Evolutionary conservation across 2,888 invertebrate genomes (phyloP).

Genomic region (Oasisia sp.): DNA sequence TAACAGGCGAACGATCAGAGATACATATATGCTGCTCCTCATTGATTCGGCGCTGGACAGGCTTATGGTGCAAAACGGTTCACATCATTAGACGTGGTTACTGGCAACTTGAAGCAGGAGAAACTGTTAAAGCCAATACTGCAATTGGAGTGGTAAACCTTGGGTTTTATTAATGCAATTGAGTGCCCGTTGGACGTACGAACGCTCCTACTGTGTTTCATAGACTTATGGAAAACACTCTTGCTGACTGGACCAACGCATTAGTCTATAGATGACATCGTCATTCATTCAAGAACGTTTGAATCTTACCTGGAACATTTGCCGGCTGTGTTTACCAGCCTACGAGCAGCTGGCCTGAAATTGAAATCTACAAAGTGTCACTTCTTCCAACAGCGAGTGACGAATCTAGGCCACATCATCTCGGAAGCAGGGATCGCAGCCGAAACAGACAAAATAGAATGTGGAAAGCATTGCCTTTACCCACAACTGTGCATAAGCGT

Average conservation of each 20-base stretch:
- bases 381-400: neutral
- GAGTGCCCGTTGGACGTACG: neutral
- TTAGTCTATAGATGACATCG: conserved; percentile 13
- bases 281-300: neutral
- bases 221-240: neutral
- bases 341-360: neutral
- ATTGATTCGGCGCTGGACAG: neutral
- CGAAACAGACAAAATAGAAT: neutral
- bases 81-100: neutral
- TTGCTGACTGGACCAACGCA: neutral
- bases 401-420: neutral
- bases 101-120: neutral
- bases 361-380: neutral
- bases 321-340: too few species aligned
- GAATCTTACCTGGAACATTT: too few species aligned
- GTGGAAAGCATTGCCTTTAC: neutral
- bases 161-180: neutral
- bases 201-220: conserved; percentile 12
- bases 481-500: neutral
- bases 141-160: neutral
- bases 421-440: neutral
- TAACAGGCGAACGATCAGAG: neutral
- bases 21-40: neutral
- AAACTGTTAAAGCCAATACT: neutral
- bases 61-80: neutral